These are phyloP conservation scores for Drosophila barbarae DNA, from an alignment of 2,888 invertebrate species.

Conservation along the genomic window DNA sequence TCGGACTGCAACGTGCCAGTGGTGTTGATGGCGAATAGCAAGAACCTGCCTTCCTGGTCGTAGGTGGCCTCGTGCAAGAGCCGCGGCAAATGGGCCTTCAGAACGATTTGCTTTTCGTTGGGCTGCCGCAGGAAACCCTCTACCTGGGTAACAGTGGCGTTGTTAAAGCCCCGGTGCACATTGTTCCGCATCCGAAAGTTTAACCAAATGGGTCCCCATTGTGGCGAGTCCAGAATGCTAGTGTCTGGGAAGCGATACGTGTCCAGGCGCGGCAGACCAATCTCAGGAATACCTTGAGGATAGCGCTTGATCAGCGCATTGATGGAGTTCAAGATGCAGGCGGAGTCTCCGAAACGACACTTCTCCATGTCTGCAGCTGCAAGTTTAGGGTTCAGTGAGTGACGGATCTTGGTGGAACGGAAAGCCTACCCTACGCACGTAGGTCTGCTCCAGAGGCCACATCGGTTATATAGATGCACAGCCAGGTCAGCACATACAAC, in stretches of 20 bases:
- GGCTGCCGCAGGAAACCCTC: conserved; percentile 59
- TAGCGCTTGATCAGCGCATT: conserved; percentile 43
- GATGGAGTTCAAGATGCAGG: conserved; percentile 42
- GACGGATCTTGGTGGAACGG: not conserved
- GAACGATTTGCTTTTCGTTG: conserved; percentile 40
- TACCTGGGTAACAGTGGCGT: conserved; percentile 48
- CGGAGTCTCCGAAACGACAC: conserved; percentile 49
- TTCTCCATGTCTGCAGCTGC: conserved; percentile 51
- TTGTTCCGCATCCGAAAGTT: conserved; percentile 30
- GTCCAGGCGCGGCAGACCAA: conserved; percentile 49
- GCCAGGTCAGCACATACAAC: conserved; percentile 3
- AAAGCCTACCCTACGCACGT: conserved; percentile 30
- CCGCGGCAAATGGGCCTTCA: conserved; percentile 49
- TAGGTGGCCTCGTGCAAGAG: conserved; percentile 42
- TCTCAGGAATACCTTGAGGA: conserved; percentile 51
- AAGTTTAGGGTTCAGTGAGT: conserved; percentile 4
- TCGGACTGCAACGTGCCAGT: conserved; percentile 52
- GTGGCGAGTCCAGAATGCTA: conserved; percentile 4
- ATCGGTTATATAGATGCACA: conserved; percentile 6
- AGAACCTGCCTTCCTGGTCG: conserved; percentile 24
- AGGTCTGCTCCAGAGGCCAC: conserved; percentile 20
- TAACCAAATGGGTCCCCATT: conserved; percentile 39
- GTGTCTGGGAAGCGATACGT: conserved; percentile 2
- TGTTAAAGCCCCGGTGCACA: conserved; percentile 47
- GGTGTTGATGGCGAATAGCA: conserved; percentile 44